These are phyloP conservation scores for Phyllostomus hastatus DNA, from an alignment of 2,113 vertebrate species.

Conservation along the genomic window DNA sequence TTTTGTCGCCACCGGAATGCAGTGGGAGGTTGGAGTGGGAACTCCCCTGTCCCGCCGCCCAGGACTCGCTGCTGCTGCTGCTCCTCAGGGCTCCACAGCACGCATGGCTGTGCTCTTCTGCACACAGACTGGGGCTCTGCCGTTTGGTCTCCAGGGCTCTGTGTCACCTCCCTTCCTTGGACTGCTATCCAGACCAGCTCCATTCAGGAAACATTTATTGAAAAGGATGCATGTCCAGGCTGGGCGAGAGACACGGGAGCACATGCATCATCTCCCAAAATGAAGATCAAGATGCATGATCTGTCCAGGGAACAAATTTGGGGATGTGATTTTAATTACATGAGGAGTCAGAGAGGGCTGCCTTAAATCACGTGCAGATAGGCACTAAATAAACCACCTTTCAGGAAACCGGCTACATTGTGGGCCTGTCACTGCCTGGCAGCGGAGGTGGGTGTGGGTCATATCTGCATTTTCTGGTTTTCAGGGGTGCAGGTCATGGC, in stretches of 20 bases:
- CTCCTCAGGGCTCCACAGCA: not conserved
- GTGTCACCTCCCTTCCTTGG: not conserved
- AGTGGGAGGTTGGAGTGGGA: not conserved
- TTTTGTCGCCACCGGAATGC: not conserved
- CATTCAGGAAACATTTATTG: not conserved
- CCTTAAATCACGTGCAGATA: not conserved
- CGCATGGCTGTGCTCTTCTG: not conserved
- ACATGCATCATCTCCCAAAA: not conserved
- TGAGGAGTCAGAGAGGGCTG: not conserved
- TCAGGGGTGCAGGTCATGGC: not conserved
- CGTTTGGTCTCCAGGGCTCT: not conserved
- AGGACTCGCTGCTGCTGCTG: not conserved
- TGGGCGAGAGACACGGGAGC: not conserved
- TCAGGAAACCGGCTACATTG: not conserved
- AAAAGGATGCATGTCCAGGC: not conserved
- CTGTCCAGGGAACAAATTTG: not conserved
- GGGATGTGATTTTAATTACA: not conserved
- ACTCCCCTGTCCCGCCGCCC: fast-evolving
- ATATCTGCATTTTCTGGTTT: not conserved
- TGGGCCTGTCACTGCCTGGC: not conserved
- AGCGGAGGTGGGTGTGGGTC: not conserved
- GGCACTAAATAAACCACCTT: not conserved
- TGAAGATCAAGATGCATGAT: not conserved
- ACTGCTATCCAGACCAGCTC: not conserved
- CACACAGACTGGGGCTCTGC: not conserved